Conservation (phyloP, 2,888 invertebrate genomes). For the Mechanitis messenoides region DNA sequence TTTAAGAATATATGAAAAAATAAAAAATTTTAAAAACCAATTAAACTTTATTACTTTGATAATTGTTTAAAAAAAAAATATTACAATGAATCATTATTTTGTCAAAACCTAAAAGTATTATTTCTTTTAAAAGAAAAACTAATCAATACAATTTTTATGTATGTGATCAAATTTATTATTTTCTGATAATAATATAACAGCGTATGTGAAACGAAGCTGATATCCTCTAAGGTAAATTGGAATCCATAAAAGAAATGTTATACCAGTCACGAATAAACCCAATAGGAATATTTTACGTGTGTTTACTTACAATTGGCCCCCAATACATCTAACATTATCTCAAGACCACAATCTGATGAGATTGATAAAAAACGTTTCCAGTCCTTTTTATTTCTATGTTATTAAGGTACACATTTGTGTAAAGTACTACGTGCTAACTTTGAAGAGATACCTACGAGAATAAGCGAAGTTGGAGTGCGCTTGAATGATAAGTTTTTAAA, state of each 20-base stretch:
- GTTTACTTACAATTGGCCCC: slow-evolving; percentile 33
- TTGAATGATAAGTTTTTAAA: slow-evolving; percentile 64
- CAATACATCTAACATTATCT: slow-evolving; percentile 24
- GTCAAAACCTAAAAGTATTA: too few species aligned
- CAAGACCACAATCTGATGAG: slow-evolving; percentile 18
- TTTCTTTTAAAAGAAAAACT: not conserved
- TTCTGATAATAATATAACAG: slow-evolving; percentile 24
- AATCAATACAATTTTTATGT: not conserved
- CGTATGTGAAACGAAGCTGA: slow-evolving; percentile 23
- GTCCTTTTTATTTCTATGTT: slow-evolving; percentile 40
- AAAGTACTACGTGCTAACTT: slow-evolving; percentile 66
- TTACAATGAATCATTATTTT: too few species aligned
- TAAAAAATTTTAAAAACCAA: too few species aligned
- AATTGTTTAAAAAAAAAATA: too few species aligned
- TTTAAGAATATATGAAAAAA: too few species aligned
- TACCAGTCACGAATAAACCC: slow-evolving; percentile 31
- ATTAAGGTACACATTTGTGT: slow-evolving; percentile 65
- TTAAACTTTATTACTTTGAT: too few species aligned
- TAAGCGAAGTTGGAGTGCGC: slow-evolving; percentile 60
- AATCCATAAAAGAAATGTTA: slow-evolving; percentile 32
- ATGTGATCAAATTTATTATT: slow-evolving; percentile 23
- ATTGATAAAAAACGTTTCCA: slow-evolving; percentile 35
- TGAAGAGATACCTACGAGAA: slow-evolving; percentile 64
- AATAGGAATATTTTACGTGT: slow-evolving; percentile 35
- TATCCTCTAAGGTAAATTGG: slow-evolving; percentile 31